Conservation (phyloP, 2,113 vertebrate species). For the Ctenodactylus gundi region DNA sequence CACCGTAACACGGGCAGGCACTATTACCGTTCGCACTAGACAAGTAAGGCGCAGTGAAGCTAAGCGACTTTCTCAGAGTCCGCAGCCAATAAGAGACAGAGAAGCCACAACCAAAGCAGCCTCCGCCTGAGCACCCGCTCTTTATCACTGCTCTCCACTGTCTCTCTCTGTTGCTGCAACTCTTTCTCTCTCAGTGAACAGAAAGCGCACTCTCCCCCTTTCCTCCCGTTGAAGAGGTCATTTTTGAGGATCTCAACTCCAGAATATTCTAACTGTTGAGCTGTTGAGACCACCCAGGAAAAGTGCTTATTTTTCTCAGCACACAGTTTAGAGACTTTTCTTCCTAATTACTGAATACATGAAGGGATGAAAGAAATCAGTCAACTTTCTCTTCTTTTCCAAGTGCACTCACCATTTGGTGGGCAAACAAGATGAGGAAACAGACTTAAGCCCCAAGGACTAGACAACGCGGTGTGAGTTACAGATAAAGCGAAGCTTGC, state of each 20-base stretch:
- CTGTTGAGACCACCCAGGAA: conserved; percentile 42
- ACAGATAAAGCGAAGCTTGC: conserved; percentile 19
- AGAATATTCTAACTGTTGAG: not conserved
- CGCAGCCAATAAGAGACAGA: not conserved
- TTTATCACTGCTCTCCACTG: not conserved
- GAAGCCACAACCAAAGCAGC: not conserved
- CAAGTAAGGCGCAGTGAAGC: not conserved
- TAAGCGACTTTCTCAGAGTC: not conserved
- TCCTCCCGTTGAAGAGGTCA: not conserved
- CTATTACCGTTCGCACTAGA: not conserved
- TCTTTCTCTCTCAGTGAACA: not conserved
- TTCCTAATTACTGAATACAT: not conserved
- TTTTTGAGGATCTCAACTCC: not conserved
- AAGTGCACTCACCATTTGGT: not conserved
- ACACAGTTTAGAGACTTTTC: not conserved
- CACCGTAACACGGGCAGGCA: not conserved
- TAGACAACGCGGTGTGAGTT: conserved; percentile 17
- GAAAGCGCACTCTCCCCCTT: not conserved
- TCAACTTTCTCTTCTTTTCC: not conserved
- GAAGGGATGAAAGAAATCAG: not conserved
- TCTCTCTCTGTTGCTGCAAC: not conserved
- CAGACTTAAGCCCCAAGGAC: not conserved
- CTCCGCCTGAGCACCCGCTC: not conserved
- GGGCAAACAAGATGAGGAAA: conserved; percentile 56
- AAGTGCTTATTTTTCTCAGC: not conserved